Conservation (phyloP, 2,888 invertebrate species). For the Drosophila helvetica region DNA sequence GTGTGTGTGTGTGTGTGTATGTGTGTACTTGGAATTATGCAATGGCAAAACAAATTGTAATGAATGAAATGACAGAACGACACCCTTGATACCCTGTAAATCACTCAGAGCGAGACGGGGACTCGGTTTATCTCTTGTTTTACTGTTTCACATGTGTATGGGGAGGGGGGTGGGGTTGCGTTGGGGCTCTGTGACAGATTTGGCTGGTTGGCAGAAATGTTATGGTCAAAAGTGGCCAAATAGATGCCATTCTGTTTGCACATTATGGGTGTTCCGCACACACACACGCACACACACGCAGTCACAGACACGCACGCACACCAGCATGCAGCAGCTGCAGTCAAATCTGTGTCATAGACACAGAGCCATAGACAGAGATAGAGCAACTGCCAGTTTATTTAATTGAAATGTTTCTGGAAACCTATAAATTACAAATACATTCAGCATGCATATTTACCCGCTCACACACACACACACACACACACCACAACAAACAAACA, state of each 20-base stretch:
- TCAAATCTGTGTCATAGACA: conserved; percentile 31
- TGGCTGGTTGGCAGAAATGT: conserved; percentile 11
- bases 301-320: neutral
- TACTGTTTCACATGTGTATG: too few relatives aligned
- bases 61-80: conserved; percentile 17
- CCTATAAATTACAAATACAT: conserved; percentile 73
- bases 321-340: conserved; percentile 3
- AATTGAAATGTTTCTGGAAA: conserved; percentile 73
- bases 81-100: conserved; percentile 23
- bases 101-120: neutral
- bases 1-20: neutral
- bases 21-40: conserved; percentile 31
- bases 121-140: too few relatives aligned
- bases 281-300: neutral
- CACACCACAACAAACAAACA: too few relatives aligned
- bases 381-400: conserved; percentile 72
- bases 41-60: conserved; percentile 16
- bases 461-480: conserved; percentile 16
- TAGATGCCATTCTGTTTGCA: conserved; percentile 22
- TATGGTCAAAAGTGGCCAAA: conserved; percentile 19
- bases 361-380: conserved; percentile 7
- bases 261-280: conserved; percentile 23
- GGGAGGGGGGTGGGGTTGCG: conserved; percentile 5
- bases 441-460: conserved; percentile 40
- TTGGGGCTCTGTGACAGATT: conserved; percentile 15